Evolutionary conservation across 2,888 invertebrate genomes (phyloP).

Genomic region (Allacma fusca): DNA sequence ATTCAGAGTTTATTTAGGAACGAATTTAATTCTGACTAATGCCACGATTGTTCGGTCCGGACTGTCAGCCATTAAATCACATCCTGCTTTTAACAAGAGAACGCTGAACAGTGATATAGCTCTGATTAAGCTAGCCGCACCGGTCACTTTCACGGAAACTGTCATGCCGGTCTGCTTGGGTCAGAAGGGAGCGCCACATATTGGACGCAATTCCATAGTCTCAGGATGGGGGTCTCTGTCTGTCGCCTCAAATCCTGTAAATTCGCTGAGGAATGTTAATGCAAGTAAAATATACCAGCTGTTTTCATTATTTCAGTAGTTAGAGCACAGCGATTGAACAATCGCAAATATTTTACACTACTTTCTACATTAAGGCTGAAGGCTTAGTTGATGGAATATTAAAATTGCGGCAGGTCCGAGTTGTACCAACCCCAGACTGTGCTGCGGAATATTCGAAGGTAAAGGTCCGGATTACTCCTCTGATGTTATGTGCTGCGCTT

Average conservation of each 20-base stretch:
- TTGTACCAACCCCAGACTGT: conserved; percentile 20
- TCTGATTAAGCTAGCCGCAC: conserved; percentile 72
- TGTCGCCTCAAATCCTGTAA: conserved; percentile 5
- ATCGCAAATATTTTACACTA: too few relatives aligned
- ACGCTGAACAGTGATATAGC: conserved; percentile 81
- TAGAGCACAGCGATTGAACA: too few relatives aligned
- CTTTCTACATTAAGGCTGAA: too few relatives aligned
- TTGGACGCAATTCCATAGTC: conserved; percentile 8
- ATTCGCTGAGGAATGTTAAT: conserved; percentile 30
- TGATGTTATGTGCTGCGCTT: conserved; percentile 35
- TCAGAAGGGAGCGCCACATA: conserved; percentile 41
- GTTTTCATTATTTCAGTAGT: too few relatives aligned
- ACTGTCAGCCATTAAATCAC: conserved; percentile 67
- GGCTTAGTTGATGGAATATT: too few relatives aligned
- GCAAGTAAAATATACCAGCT: too few relatives aligned
- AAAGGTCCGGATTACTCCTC: conserved; percentile 28
- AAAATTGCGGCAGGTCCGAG: conserved; percentile 30
- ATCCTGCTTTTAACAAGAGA: conserved; percentile 73
- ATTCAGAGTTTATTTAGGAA: conserved; percentile 52
- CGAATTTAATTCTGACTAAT: conserved; percentile 49
- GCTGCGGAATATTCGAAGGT: conserved; percentile 22
- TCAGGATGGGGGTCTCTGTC: conserved; percentile 30
- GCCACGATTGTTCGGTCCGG: not conserved
- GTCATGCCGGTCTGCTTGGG: conserved; percentile 74
- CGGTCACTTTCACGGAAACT: conserved; percentile 71